phyloP scores from a whole-genome alignment of 2,888 invertebrate genomes.

The Heteromyza rotundicornis region DNA sequence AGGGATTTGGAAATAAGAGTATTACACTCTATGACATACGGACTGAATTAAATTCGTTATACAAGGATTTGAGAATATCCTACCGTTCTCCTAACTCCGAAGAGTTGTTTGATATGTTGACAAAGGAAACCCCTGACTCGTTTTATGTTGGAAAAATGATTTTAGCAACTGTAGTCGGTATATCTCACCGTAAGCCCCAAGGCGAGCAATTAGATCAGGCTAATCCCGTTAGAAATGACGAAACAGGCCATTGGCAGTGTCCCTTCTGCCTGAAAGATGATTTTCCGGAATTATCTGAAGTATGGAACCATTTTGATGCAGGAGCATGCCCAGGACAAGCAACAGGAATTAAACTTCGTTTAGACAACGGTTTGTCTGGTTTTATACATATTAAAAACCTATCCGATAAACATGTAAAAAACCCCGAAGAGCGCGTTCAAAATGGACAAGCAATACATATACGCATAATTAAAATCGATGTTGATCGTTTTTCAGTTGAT shows the following conservation, averaged over 20 bases:
- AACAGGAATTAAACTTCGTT: constrained; percentile 83
- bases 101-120: constrained; percentile 92
- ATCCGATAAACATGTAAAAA: constrained; percentile 90
- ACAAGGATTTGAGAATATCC: constrained; percentile 84
- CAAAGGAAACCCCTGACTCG: constrained; percentile 94
- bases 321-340: constrained; percentile 95
- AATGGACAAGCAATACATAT: constrained; percentile 85
- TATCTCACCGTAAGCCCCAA: constrained; percentile 86
- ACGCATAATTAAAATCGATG: constrained; percentile 93
- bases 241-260: constrained; percentile 96
- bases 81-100: constrained; percentile 83
- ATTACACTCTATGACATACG: constrained; percentile 97
- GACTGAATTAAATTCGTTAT: constrained; percentile 91
- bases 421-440: constrained; percentile 91
- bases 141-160: constrained; percentile 90
- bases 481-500: constrained; percentile 91
- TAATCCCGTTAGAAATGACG: constrained; percentile 93
- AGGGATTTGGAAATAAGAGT: constrained; percentile 86
- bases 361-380: constrained; percentile 92
- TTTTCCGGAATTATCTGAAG: constrained; percentile 94
- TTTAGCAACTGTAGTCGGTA: constrained; percentile 79
- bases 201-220: constrained; percentile 94
- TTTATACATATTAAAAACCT: constrained; percentile 94
- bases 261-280: constrained; percentile 96
- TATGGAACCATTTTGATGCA: constrained; percentile 98